Base-by-base conservation (phyloP, 2,888 invertebrate species). In the Heteromurus nitidus region DNA sequence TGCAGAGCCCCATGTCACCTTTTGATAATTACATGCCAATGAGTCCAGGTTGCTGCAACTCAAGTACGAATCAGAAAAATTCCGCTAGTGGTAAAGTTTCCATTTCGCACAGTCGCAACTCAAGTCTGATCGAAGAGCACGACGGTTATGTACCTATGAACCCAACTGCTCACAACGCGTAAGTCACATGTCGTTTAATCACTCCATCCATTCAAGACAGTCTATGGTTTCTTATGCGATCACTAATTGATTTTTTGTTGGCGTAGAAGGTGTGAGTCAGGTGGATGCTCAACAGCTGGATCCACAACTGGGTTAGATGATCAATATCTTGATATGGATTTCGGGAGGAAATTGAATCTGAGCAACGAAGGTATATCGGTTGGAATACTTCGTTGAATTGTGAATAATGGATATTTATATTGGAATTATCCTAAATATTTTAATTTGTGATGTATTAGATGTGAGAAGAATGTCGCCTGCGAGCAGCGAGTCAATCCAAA, bases 401-500 rank as follows among this genome's bases (percentile, higher is more conserved):
- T 55, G n/a, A 26, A n/a, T n/a, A n/a, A 55, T 36, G 42, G 62
- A 22, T 36, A 31, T 36, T 62, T 74, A 7, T n/a, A 16, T 47
- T 13, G 13, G 36, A 5, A 36, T 5, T 36, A 36, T 13, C 36
- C 13, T 13, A 47, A 11, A 5, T 67, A 47, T 72, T 60, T 47
- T 69, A 55, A 31, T 69, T 82, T 72, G 75, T 72, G 50, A 28
- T 70, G 81, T 47, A 72, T 5, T 42, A 85, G 85, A 85, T 79
- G 68, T 85, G 50, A 53, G 83, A 69, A 79, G 85, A 68, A 89
- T 92, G 89, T 93, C 93, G 0, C 92, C 92, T 20, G 93, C 93
- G 1, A 94, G 94, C 87, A 92, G 93, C 86, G 93, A 94, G 86
- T 94, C 94, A 64, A 92, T 94, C 22, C 94, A 94, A 67, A 94